Evolutionary conservation across 2,113 vertebrate genomes (phyloP).

Genomic region (Aegotheles bennettii): DNA sequence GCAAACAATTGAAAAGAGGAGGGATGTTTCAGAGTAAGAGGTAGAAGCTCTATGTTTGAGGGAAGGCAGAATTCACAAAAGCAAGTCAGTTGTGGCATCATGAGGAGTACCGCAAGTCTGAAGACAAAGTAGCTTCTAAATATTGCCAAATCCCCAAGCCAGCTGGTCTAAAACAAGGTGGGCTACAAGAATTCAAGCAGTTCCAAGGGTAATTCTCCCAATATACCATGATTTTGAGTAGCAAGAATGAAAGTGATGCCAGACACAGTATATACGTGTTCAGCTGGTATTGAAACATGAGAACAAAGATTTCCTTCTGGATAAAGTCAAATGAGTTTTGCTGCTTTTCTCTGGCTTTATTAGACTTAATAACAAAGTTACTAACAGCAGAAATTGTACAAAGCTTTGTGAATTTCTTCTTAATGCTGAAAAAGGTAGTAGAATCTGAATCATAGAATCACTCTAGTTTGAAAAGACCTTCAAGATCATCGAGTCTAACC

Average conservation of each 20-base stretch:
- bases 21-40: neutral
- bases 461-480: no score
- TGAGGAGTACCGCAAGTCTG: neutral
- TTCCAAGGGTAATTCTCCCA: neutral
- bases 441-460: no score
- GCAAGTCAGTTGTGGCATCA: neutral
- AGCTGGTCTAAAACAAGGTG: neutral
- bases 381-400: neutral
- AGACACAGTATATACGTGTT: neutral
- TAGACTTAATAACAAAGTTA: neutral
- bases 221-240: neutral
- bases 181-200: neutral
- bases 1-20: neutral
- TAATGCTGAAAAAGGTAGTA: neutral
- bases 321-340: neutral
- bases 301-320: neutral
- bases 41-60: neutral
- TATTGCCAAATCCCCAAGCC: neutral
- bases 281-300: neutral
- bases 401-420: neutral
- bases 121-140: neutral
- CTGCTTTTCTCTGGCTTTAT: neutral
- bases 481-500: no score
- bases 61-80: neutral
- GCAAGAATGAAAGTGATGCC: neutral